Conservation (phyloP, 2,888 invertebrate species). For the Macrosoma leucophasiata region DNA sequence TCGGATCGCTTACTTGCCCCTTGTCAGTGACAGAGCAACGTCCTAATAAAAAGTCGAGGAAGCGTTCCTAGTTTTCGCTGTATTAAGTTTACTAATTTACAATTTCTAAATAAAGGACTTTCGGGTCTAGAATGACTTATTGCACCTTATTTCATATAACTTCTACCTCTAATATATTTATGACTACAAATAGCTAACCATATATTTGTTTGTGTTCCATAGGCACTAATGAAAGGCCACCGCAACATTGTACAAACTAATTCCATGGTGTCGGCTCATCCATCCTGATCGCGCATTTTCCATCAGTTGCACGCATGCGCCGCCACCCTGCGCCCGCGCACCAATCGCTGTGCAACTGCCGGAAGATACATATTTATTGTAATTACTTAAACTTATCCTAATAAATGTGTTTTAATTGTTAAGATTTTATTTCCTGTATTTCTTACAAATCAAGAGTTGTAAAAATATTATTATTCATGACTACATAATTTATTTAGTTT, state of each 20-base stretch:
- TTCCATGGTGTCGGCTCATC: constrained; percentile 58
- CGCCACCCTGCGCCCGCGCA: constrained; percentile 25
- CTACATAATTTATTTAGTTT: too few relatives aligned
- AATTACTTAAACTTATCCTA: constrained; percentile 37
- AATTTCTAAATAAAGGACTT: too few relatives aligned
- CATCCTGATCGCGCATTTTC: constrained; percentile 60
- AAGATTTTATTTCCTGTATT: constrained; percentile 4
- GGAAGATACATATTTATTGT: constrained; percentile 61
- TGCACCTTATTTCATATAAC: too few relatives aligned
- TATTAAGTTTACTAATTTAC: too few relatives aligned
- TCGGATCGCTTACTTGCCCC: too few relatives aligned
- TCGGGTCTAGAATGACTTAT: too few relatives aligned
- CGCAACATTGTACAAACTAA: constrained; percentile 44
- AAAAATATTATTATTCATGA: too few relatives aligned
- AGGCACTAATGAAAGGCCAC: constrained; percentile 45
- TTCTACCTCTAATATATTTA: too few relatives aligned
- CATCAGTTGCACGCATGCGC: constrained; percentile 62
- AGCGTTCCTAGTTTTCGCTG: too few relatives aligned
- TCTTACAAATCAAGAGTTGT: too few relatives aligned
- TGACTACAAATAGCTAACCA: constrained; percentile 26
- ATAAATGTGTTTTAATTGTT: constrained; percentile 34
- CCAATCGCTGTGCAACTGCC: constrained; percentile 58
- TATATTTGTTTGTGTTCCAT: constrained; percentile 28
- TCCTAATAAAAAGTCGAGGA: too few relatives aligned
- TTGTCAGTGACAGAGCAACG: too few relatives aligned